Conservation (phyloP, 2,888 invertebrate species). For the Agrotis segetum region DNA sequence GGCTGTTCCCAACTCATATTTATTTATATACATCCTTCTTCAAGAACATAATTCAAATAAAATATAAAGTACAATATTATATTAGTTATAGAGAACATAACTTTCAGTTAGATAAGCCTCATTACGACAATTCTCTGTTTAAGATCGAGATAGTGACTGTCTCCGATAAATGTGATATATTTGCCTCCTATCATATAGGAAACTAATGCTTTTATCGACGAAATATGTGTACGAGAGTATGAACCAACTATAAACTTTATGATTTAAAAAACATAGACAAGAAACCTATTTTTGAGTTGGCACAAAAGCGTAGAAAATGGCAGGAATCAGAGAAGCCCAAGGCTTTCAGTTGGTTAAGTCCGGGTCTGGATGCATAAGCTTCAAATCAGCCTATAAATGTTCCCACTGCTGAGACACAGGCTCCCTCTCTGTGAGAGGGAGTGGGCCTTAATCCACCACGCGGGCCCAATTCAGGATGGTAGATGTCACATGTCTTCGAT, state of each 20-base stretch:
- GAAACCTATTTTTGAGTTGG: too few species aligned
- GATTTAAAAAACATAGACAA: not conserved
- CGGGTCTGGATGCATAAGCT: too few species aligned
- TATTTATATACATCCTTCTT: conserved; percentile 4
- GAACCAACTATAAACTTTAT: conserved; percentile 2
- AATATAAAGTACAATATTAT: conserved; percentile 35
- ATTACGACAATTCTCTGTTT: conserved; percentile 59
- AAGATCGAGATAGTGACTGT: conserved; percentile 52
- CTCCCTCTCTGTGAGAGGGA: too few species aligned
- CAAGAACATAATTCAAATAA: conserved; percentile 21
- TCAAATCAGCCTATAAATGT: too few species aligned
- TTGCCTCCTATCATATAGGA: conserved; percentile 42
- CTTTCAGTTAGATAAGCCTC: conserved; percentile 52
- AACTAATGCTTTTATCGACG: conserved; percentile 32
- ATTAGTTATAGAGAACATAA: conserved; percentile 52
- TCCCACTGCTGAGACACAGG: too few species aligned
- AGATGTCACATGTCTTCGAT: too few species aligned
- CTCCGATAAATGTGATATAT: conserved; percentile 51
- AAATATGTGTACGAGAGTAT: conserved; percentile 7
- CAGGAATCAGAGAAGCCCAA: too few species aligned
- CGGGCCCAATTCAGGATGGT: too few species aligned
- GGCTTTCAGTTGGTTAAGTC: too few species aligned
- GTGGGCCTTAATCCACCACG: too few species aligned
- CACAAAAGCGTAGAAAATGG: too few species aligned
- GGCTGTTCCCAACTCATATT: not conserved